These are phyloP conservation scores for Hartigia nigra DNA, from an alignment of 2,888 invertebrate species.

Conservation along the genomic window DNA sequence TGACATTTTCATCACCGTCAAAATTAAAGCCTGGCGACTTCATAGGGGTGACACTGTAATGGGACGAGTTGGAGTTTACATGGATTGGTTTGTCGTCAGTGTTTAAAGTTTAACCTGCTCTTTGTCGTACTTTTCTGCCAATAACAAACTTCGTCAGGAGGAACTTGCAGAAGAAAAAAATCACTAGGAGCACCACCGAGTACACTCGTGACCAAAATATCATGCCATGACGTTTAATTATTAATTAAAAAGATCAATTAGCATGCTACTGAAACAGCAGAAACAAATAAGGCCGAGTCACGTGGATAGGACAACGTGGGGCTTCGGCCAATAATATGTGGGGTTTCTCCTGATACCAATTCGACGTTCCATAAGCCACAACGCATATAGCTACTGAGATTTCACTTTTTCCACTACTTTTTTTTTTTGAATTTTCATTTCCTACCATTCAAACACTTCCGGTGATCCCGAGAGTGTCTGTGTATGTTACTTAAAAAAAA, in stretches of 20 bases:
- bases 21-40: neutral
- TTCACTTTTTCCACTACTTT: neutral
- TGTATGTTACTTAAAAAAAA: neutral
- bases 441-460: neutral
- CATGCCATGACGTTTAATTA: neutral
- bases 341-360: neutral
- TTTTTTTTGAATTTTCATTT: too few species aligned
- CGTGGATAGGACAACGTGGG: neutral
- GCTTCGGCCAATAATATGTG: neutral
- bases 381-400: neutral
- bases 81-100: neutral
- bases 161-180: neutral
- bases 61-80: neutral
- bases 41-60: neutral
- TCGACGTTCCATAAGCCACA: neutral
- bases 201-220: neutral
- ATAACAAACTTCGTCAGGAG: neutral
- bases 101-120: neutral
- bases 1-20: neutral
- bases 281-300: neutral
- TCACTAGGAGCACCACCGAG: neutral
- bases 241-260: neutral
- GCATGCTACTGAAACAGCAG: neutral
- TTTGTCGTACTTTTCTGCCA: too few species aligned
- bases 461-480: neutral